Conservation (phyloP, 2,113 vertebrate genomes). For the Lepisosteus oculatus region DNA sequence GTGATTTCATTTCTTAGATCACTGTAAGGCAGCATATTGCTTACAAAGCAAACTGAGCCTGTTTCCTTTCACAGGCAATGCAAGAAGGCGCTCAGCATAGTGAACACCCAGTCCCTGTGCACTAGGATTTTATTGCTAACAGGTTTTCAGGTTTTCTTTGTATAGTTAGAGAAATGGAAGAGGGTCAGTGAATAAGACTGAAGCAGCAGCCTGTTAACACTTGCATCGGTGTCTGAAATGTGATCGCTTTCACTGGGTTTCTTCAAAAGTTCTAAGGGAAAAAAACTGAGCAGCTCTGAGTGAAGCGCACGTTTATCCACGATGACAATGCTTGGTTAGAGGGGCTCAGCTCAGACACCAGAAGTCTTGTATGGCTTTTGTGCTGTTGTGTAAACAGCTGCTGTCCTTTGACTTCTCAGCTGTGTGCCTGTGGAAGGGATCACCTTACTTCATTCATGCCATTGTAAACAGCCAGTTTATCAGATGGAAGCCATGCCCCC, state of each 20-base stretch:
- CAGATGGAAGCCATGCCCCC: constrained; percentile 5
- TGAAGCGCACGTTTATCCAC: not conserved
- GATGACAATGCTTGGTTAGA: not conserved
- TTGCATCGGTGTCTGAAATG: constrained; percentile 42
- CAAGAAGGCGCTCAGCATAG: not conserved
- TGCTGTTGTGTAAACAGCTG: constrained; percentile 20
- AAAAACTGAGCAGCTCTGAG: constrained; percentile 6
- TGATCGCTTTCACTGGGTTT: constrained; percentile 18
- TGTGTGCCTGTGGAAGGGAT: constrained; percentile 20
- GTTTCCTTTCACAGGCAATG: not conserved
- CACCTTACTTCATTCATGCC: constrained; percentile 21
- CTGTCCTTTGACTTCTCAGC: constrained; percentile 4
- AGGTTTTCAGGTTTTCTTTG: not conserved
- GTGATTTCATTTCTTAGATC: too few relatives aligned
- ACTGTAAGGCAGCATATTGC: too few relatives aligned
- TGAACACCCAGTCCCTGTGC: constrained; percentile 4
- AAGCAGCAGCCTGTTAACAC: constrained; percentile 41
- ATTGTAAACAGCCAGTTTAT: constrained; percentile 17
- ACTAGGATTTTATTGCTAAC: not conserved
- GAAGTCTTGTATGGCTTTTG: constrained; percentile 5
- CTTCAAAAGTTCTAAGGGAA: not conserved
- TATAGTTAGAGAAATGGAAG: not conserved
- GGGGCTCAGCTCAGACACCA: not conserved
- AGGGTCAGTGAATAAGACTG: not conserved
- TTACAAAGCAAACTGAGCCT: too few relatives aligned